Conservation (phyloP, 2,797 vertebrate species). For the Paguma larvata region DNA sequence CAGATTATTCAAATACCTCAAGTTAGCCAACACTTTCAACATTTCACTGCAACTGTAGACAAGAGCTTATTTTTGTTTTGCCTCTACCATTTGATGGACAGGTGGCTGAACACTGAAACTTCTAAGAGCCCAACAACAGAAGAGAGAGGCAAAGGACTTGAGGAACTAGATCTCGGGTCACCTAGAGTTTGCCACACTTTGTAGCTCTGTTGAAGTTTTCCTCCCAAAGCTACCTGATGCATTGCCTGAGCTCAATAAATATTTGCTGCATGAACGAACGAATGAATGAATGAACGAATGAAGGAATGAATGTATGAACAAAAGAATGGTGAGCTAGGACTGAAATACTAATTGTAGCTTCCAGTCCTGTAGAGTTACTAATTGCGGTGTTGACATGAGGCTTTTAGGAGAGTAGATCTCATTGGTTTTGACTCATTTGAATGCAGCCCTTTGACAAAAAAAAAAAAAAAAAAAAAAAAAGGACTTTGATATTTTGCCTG, state of each 20-base stretch:
- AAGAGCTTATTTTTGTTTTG: conserved; percentile 62
- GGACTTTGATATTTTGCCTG: background rate
- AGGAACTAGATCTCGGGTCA: background rate
- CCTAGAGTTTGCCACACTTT: background rate
- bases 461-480: conserved; percentile 4
- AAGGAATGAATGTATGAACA: background rate
- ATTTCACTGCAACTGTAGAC: conserved; percentile 8
- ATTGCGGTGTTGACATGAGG: background rate
- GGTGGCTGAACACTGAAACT: conserved; percentile 40
- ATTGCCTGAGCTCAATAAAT: background rate
- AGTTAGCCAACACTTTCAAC: conserved; percentile 14
- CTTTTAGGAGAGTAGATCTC: conserved; percentile 9
- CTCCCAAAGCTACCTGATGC: background rate
- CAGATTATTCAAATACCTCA: conserved; percentile 51
- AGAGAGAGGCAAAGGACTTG: conserved; percentile 33
- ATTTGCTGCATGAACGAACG: conserved; percentile 13
- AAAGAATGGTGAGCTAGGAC: background rate
- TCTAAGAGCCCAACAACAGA: background rate
- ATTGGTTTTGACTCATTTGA: conserved; percentile 35
- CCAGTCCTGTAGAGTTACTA: background rate
- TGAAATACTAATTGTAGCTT: conserved; percentile 38
- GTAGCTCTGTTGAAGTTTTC: conserved; percentile 39
- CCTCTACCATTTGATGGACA: background rate
- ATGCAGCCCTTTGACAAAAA: background rate
- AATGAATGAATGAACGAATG: background rate